Base-by-base conservation (phyloP, 2,113 vertebrate species). In the Microtus richardsoni region DNA sequence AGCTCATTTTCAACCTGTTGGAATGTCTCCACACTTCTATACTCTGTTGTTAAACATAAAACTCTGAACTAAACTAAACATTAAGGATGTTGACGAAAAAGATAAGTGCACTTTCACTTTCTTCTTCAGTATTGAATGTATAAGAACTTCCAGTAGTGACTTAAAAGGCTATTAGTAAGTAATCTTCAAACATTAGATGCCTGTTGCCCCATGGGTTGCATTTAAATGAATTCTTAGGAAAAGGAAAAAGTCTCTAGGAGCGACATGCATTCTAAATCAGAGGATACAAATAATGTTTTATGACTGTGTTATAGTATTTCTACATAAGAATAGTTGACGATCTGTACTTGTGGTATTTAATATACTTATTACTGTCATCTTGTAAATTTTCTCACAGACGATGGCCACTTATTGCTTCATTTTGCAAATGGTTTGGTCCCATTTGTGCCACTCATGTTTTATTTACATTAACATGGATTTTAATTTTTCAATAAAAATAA, bases 1-100 rank as follows among this genome's bases (percentile, higher is more conserved):
- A 99, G 86, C 98, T 99, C 99, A 39, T 99, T 99, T 97, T 99
- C 98, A 97, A 99, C 98, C 97, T 99, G 93, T 26, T 98, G 98
- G 90, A 98, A 99, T 96, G 99, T 98, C 98, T 99, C 98, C 95
- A 98, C 99, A 99, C 99, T 93, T 96, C 98, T 98, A 97, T 99
- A 99, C 93, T 99, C 98, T 96, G 94, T 97, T 98, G 2, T 96
- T 97, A 41, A 99, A 88, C 44, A 97, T 98, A 28, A 99, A 99
- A 73, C 98, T 98, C 89, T 99, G 99, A 97, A 99, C 0, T 9
- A 41, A 89, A 96, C 94, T 99, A 99, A 95, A 99, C 93, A 93
- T 98, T 98, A 97, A 99, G 99, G 87, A 98, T 98, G 89, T 99
- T 99, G 97, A 99, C 89, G 39, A 98, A 98, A 82, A 98, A 91